phyloP scores from a whole-genome alignment of 2,113 vertebrate species.

The Lepus timidus region DNA sequence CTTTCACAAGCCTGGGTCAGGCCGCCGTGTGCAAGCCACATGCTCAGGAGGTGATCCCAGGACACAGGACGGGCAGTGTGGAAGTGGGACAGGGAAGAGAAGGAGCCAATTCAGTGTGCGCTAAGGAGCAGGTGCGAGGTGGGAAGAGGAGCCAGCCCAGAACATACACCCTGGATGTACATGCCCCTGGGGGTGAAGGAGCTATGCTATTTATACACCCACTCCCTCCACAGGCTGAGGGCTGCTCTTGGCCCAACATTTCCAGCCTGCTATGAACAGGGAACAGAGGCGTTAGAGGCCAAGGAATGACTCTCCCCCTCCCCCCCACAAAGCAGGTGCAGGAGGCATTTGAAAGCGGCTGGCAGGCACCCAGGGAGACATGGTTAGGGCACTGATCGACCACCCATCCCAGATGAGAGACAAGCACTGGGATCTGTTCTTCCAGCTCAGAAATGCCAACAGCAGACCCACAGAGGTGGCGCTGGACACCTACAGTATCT shows the following conservation, averaged over 20 bases:
- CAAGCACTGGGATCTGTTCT: not conserved
- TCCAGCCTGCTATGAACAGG: not conserved
- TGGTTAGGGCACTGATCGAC: rapidly evolving
- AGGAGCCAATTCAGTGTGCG: not conserved
- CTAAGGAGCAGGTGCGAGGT: not conserved
- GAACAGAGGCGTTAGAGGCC: not conserved
- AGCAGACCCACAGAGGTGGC: not conserved
- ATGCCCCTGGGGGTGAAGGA: too few relatives aligned
- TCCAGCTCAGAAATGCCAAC: not conserved
- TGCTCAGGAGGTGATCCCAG: not conserved
- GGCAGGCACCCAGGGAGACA: too few relatives aligned
- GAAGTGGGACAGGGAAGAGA: not conserved
- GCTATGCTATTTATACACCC: not conserved
- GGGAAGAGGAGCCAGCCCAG: not conserved
- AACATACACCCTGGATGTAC: rapidly evolving
- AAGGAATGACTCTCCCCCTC: not conserved
- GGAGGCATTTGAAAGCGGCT: not conserved
- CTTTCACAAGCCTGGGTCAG: not conserved
- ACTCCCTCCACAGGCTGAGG: not conserved
- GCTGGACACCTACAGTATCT: not conserved
- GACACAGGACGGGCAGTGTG: not conserved
- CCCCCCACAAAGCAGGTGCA: not conserved
- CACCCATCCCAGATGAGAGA: not conserved
- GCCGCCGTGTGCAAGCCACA: too few relatives aligned
- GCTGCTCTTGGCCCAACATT: not conserved